Conservation (phyloP, 2,888 invertebrate species). For the Tillus elongatus region DNA sequence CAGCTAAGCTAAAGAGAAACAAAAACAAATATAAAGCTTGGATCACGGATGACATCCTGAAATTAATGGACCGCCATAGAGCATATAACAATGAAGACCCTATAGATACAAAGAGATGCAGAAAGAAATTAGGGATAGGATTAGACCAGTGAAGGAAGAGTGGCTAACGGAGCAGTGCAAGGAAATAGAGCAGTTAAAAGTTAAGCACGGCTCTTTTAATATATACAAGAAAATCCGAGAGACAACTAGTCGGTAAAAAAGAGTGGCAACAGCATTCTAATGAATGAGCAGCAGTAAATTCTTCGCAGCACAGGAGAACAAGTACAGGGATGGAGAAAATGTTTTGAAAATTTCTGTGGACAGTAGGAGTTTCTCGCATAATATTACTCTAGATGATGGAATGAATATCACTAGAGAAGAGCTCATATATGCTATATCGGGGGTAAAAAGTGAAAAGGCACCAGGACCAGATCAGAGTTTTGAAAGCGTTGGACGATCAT, state of each 20-base stretch:
- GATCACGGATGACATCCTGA: slow-evolving; percentile 2
- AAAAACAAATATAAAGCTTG: slow-evolving; percentile 1
- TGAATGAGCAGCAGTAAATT: slow-evolving; percentile 2
- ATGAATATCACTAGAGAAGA: slow-evolving; percentile 2
- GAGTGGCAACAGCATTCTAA: slow-evolving; percentile 1
- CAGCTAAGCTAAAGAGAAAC: neutral
- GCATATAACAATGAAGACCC: neutral
- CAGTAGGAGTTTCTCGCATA: slow-evolving; percentile 2
- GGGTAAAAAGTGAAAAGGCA: slow-evolving; percentile 2
- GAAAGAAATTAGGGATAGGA: neutral
- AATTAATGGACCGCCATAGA: slow-evolving; percentile 4
- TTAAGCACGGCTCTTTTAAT: neutral
- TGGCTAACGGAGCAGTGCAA: neutral
- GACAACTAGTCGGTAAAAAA: too few relatives aligned
- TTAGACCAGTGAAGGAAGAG: slow-evolving; percentile 1
- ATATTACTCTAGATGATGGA: slow-evolving; percentile 1
- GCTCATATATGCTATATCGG: slow-evolving; percentile 1
- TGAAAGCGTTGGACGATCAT: slow-evolving; percentile 1
- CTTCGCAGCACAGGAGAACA: slow-evolving; percentile 2
- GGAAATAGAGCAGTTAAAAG: neutral
- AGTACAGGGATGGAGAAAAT: slow-evolving; percentile 2
- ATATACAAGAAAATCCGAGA: slow-evolving; percentile 6
- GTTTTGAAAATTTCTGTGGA: neutral
- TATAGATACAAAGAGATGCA: slow-evolving; percentile 3
- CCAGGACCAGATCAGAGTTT: neutral